Conservation (phyloP, 2,888 invertebrate species). For the Lepetodrilus schrolli region DNA sequence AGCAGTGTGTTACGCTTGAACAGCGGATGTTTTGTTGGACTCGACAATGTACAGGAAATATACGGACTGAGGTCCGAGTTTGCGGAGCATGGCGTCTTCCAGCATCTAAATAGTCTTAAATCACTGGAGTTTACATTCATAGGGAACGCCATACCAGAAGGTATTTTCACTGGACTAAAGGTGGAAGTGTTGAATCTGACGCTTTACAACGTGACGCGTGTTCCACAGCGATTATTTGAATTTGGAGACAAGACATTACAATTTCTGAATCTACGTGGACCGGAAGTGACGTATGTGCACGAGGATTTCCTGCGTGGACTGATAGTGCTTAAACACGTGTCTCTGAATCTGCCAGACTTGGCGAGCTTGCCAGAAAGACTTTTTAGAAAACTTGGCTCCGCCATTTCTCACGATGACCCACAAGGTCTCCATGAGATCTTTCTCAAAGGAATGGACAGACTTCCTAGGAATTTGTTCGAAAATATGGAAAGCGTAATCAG, state of each 20-base stretch:
- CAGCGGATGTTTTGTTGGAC: constrained; percentile 30
- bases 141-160: constrained; percentile 25
- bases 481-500: constrained; percentile 31
- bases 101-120: constrained; percentile 27
- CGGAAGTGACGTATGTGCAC: constrained; percentile 20
- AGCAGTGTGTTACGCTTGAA: constrained; percentile 32
- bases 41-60: constrained; percentile 32
- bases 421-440: constrained; percentile 35
- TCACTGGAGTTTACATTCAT: constrained; percentile 31
- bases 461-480: constrained; percentile 35
- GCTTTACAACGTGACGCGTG: constrained; percentile 12
- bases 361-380: constrained; percentile 31
- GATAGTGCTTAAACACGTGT: constrained; percentile 32
- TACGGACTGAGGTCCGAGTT: constrained; percentile 32
- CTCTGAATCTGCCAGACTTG: constrained; percentile 26
- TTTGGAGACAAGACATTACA: constrained; percentile 35
- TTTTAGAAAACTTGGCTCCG: constrained; percentile 15
- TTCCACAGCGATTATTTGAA: constrained; percentile 31
- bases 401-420: neutral
- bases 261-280: constrained; percentile 29
- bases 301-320: constrained; percentile 33
- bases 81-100: constrained; percentile 27
- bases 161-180: constrained; percentile 30
- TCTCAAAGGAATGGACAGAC: constrained; percentile 26
- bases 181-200: constrained; percentile 33